A percentile compares a stretch with the other conserved stretches of the same genome.
These are phyloP conservation scores for Typhlichthys eigenmanni DNA, from an alignment of 2,797 vertebrate species.

Conservation along the genomic window DNA sequence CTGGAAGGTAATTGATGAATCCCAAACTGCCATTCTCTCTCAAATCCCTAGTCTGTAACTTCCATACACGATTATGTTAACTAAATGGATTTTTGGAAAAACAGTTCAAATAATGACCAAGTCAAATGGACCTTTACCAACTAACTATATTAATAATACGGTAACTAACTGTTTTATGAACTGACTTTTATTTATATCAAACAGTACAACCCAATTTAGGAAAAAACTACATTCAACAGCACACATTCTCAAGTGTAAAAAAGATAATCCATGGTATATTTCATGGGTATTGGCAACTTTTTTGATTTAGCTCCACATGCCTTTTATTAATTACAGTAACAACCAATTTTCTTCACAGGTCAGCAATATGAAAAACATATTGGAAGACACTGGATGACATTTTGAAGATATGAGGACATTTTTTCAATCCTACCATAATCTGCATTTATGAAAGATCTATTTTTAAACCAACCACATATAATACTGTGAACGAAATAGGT, in stretches of 20 bases:
- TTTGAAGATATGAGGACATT: conserved; percentile 54
- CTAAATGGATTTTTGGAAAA: no score
- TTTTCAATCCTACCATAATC: conserved; percentile 83
- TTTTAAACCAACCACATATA: conserved; percentile 92
- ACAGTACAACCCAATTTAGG: background rate
- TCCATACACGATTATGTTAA: no score
- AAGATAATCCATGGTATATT: background rate
- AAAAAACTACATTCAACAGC: no score
- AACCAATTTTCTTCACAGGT: conserved; percentile 35
- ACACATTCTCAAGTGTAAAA: no score
- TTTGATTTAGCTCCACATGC: background rate
- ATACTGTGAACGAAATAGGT: conserved; percentile 97
- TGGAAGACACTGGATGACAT: conserved; percentile 62
- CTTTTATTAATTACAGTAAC: conserved; percentile 3
- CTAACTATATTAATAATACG: no score
- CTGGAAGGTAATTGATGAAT: conserved; percentile 78
- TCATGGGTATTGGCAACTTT: background rate
- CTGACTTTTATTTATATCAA: no score
- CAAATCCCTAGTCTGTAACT: background rate
- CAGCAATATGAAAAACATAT: conserved; percentile 63
- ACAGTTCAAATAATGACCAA: no score
- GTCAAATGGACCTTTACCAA: no score
- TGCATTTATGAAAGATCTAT: conserved; percentile 89
- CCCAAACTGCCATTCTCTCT: background rate
- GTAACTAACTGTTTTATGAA: no score